These are phyloP conservation scores for Syngnathus rostellatus DNA, from an alignment of 2,797 vertebrate genomes.

Conservation along the genomic window DNA sequence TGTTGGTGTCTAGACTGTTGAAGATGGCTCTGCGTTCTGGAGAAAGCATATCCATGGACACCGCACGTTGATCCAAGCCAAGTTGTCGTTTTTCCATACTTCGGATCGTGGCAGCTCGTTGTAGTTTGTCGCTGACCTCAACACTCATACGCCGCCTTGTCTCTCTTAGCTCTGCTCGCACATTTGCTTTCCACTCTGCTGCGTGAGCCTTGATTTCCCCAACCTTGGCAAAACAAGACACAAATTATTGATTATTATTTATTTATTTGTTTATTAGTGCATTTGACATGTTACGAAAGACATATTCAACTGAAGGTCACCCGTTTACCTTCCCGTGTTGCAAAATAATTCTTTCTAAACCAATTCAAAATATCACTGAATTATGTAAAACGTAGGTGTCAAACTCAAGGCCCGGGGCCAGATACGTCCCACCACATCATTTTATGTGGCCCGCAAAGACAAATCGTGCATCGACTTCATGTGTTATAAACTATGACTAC, in stretches of 20 bases:
- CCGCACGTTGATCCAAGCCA: conserved; percentile 85
- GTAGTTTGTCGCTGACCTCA: conserved; percentile 91
- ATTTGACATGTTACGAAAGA: not conserved
- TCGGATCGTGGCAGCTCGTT: conserved; percentile 87
- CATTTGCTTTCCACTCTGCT: conserved; percentile 92
- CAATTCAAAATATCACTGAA: not conserved
- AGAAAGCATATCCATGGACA: conserved; percentile 89
- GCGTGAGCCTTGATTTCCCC: conserved; percentile 93
- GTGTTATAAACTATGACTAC: no score
- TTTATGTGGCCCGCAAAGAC: no score
- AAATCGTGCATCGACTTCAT: no score
- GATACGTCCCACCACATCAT: no score
- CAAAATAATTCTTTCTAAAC: not conserved
- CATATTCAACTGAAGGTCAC: not conserved
- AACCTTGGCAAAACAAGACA: conserved; percentile 66
- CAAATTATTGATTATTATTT: not conserved
- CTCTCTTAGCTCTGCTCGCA: conserved; percentile 87
- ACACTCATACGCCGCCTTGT: conserved; percentile 86
- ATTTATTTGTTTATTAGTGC: not conserved
- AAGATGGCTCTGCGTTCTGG: conserved; percentile 85
- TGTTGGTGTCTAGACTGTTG: conserved; percentile 78
- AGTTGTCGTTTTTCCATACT: conserved; percentile 91
- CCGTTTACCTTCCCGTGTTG: not conserved
- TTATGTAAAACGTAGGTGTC: not conserved
- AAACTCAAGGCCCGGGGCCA: no score